A percentile compares a stretch with the other conserved stretches of the same genome.
Evolutionary conservation across 35 echinoderm and acorn worm genomes (phyloP).

Genomic region (Holothuria glaberrima): DNA sequence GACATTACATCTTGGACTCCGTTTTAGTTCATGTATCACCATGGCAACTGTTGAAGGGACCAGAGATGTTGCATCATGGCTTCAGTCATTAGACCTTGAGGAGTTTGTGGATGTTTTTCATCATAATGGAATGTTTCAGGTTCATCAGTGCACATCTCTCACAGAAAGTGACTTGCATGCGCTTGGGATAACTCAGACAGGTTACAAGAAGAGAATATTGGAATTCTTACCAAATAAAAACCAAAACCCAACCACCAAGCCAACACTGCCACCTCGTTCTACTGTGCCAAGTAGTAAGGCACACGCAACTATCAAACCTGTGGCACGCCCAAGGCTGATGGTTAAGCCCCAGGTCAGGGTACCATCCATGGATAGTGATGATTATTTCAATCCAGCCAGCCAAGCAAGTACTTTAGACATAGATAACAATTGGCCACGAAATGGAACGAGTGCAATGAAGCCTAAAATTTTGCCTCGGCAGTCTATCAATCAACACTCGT

Average conservation of each 20-base stretch:
- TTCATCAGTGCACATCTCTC: conserved; percentile 9
- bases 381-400: conserved; percentile 5
- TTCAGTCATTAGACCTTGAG: conserved; percentile 34
- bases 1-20: too few species aligned
- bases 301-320: conserved; percentile 7
- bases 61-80: conserved; percentile 20
- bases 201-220: conserved; percentile 52
- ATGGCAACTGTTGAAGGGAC: conserved; percentile 6
- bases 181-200: conserved; percentile 29
- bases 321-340: background rate
- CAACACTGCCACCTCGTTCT: conserved; percentile 22
- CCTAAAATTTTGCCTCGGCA: conserved; percentile 22
- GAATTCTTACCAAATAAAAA: conserved; percentile 16
- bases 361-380: conserved; percentile 32
- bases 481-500: background rate
- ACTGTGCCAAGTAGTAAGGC: background rate
- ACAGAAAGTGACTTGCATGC: conserved; percentile 27
- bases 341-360: background rate
- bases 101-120: conserved; percentile 25
- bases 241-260: background rate
- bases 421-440: background rate
- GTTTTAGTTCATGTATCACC: background rate
- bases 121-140: conserved; percentile 15
- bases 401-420: background rate
- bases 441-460: background rate